Evolutionary conservation across 30 jellyfish, hydroid and myxozoan genomes (phyloP).

Genomic region (Aurelia sp.): DNA sequence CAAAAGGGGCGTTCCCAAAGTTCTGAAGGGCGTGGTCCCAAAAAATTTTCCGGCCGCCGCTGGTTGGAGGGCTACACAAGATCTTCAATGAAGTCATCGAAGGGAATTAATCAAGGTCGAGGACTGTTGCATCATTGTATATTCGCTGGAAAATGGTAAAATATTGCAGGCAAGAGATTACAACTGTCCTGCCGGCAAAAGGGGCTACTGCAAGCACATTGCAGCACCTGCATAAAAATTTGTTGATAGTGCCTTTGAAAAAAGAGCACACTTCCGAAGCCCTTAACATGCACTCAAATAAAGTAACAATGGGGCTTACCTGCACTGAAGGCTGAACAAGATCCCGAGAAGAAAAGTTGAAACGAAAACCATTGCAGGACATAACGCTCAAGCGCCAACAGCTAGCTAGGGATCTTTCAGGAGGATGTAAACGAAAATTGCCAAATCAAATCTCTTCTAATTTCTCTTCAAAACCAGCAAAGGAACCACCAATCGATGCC

Average conservation of each 20-base stretch:
- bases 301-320: constrained; percentile 31
- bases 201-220: constrained; percentile 14
- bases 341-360: constrained; percentile 4
- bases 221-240: constrained; percentile 12
- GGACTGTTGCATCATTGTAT: constrained; percentile 19
- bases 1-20: too few species aligned
- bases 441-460: background rate
- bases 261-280: background rate
- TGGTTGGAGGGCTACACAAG: constrained; percentile 43
- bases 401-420: background rate
- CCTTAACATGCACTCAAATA: background rate
- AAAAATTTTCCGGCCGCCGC: too few species aligned
- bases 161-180: constrained; percentile 17
- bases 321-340: constrained; percentile 27
- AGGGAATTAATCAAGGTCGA: constrained; percentile 1
- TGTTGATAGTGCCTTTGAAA: background rate
- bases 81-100: constrained; percentile 4
- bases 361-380: constrained; percentile 24
- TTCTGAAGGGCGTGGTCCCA: too few species aligned
- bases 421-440: background rate
- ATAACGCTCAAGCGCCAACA: background rate
- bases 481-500: background rate
- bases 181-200: constrained; percentile 7
- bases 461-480: background rate
- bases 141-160: background rate